These are phyloP conservation scores for Cossypha heuglini DNA, from an alignment of 2,797 vertebrate species.

Conservation along the genomic window DNA sequence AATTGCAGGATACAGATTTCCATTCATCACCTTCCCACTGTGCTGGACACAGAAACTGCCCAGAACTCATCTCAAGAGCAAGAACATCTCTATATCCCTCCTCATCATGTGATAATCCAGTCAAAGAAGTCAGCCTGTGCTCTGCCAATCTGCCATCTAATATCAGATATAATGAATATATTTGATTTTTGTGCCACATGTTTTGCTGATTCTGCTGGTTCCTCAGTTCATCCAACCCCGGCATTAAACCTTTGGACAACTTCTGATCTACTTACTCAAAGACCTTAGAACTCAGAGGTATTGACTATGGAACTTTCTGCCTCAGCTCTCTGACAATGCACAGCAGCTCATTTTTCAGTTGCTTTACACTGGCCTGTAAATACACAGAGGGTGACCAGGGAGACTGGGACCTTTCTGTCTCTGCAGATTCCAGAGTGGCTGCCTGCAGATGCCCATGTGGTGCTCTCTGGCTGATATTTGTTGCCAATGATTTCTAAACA, in stretches of 20 bases:
- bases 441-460: rapidly evolving
- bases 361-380: neutral
- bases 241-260: neutral
- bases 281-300: neutral
- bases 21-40: neutral
- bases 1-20: neutral
- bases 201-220: neutral
- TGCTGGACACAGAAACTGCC: neutral
- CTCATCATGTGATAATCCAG: neutral
- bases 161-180: neutral
- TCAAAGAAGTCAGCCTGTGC: neutral
- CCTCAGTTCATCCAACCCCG: neutral
- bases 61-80: neutral
- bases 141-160: neutral
- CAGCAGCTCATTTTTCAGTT: neutral
- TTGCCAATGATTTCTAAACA: neutral
- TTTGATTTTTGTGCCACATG: neutral
- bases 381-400: neutral
- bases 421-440: neutral
- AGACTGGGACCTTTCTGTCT: neutral
- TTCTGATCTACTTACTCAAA: neutral
- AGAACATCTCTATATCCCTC: neutral
- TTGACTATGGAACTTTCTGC: neutral
- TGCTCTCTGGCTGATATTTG: neutral
- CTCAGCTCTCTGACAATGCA: neutral